Evolutionary conservation across 2,797 vertebrate genomes (phyloP), one percentile per base, ranked within the genome.

Genomic region (Esox masquinongy): DNA sequence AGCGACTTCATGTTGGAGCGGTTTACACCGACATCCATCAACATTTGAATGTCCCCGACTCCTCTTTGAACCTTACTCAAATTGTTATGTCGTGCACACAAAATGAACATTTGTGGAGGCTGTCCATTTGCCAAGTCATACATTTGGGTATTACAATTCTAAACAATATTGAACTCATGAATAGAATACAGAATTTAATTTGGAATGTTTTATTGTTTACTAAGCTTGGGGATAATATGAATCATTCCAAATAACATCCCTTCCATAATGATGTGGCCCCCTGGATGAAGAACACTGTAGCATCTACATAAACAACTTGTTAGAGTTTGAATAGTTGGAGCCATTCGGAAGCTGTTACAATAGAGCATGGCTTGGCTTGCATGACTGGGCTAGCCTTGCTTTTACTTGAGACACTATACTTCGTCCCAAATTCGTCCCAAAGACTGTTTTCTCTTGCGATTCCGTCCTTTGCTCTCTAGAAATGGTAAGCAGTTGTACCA

Each of bases 31-130:
- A 79, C 78, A 73, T 84, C 79, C 74, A 51, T 90, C 78, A 80
- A 79, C 79, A 88, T 89, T 82, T 67, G 81, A 85, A 82, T 71
- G 43, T 80, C 77, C 82, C 67, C 61, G 49, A 71, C 67, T 82
- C 72, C 31, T 29, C 76, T 77, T 84, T 85, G 53, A 80, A 74
- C 77, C 39, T 70, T 4, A 22, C 72, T 68, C 74, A 77, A 70
- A 66, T 68, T 64, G 29, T 64, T 80, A 7, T 15, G 11, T 64
- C 6, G 14, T 24, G 19, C 19, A 26, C 26, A 53, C n/a, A 70
- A 24, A 72, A 70, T 16, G 0, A 77, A 66, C 0, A 1, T 66
- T 77, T 3, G 0, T 34, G 79, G 68, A 74, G 74, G 80, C 24
- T 29, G 64, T 59, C 49, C 68, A 9, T 79, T 59, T 56, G 76